Evolutionary conservation across 2,113 vertebrate species (phyloP).

Genomic region (Planiliza haematocheilus): DNA sequence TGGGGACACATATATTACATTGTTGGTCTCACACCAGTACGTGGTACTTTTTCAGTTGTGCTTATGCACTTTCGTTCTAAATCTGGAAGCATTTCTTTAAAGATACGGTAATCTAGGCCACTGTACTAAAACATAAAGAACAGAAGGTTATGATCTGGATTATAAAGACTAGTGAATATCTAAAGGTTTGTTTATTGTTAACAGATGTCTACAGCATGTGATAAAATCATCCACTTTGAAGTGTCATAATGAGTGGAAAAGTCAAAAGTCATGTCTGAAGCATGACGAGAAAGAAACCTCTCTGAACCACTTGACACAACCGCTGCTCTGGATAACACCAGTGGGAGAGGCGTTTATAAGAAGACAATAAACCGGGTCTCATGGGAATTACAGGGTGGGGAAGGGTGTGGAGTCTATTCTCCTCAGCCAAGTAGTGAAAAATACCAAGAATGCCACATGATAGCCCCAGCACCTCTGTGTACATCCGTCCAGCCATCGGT

Average conservation of each 20-base stretch:
- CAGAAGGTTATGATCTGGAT: conserved; percentile 19
- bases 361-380: conserved; percentile 69
- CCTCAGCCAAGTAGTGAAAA: conserved; percentile 55
- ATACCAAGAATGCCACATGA: conserved; percentile 42
- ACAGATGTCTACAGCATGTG: conserved; percentile 33
- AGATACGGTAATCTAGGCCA: not conserved
- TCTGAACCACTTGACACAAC: conserved; percentile 60
- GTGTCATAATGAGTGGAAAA: conserved; percentile 59
- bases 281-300: conserved; percentile 47
- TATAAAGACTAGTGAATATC: not conserved
- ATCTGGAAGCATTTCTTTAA: not conserved
- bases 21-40: no score
- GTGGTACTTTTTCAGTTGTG: not conserved
- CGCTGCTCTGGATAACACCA: conserved; percentile 66
- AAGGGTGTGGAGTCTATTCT: conserved; percentile 66
- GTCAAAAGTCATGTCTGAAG: conserved; percentile 46
- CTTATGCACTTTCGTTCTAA: conserved; percentile 4
- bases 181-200: conserved; percentile 35
- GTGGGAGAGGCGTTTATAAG: conserved; percentile 68
- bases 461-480: conserved; percentile 43
- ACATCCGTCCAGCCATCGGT: not conserved
- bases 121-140: not conserved
- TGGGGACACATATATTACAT: no score
- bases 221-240: conserved; percentile 27
- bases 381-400: conserved; percentile 67